Base-by-base conservation (phyloP, 1,140 invertebrate genomes). In the Thrips palmi region DNA sequence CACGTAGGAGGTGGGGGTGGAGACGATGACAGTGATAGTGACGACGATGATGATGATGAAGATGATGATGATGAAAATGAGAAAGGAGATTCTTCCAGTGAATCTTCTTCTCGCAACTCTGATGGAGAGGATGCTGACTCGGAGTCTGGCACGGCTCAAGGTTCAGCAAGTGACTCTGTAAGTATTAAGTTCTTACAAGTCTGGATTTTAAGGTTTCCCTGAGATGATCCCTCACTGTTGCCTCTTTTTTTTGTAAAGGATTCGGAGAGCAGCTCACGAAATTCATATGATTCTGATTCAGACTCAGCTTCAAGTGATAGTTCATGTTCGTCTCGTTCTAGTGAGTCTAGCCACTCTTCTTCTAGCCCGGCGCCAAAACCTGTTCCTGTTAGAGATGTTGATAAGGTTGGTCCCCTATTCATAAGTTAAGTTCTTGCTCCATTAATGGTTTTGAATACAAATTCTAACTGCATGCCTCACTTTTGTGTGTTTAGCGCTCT, bases 111-210 rank as follows among this genome's bases (percentile, higher is more conserved):
- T 19, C 17, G 4, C 5, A 6, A 15, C 5, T 6, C 14, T 34
- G n/a, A 11, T 4, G 22, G 17, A 27, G n/a, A n/a, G n/a, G 41
- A 45, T n/a, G 41, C 39, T 33, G 45, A 42, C 12, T 39, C 39
- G 3, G 39, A 23, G 3, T 44, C 39, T 4, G 25, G 25, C 8
- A 43, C n/a, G n/a, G n/a, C n/a, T n/a, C n/a, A 34, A 34, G 33
- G 19, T 18, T 34, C 23, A n/a, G 18, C 33, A 5, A 34, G 33
- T 19, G 23, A 34, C 18, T 34, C 33, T 18, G 23, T 21, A 10
- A 27, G n/a, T 27, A 10, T 27, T 27, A 10, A 10, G 10, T n/a
- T 27, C 25, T n/a, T 27, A 10, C 25, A 8, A 32, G 30, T 5
- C 30, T 32, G 30, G 30, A 8, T 32, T 6, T 18, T 15, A 32